Evolutionary conservation across 2,888 invertebrate species (phyloP), one percentile per base, ranked within the genome.

Genomic region (Tipula vernalis): DNA sequence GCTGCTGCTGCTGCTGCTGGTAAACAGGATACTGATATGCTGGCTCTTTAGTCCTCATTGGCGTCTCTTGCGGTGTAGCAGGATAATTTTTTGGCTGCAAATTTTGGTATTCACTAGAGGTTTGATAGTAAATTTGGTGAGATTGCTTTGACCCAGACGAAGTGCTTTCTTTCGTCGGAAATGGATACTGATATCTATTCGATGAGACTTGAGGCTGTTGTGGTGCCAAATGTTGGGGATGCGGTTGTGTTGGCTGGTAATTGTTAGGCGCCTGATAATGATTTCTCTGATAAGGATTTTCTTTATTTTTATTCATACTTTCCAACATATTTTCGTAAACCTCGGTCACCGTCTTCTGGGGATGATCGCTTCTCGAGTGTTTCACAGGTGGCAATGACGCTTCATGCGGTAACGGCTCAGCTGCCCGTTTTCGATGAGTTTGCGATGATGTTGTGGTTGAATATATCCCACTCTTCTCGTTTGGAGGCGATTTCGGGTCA

Each of bases 361-460:
- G 85, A 39, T 85, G 85, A 28, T 86, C 86, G 13, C 18, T 28
- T 36, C 87, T 83, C 0, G 87, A 85, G 44, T 87, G 87, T 84
- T 88, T 88, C 12, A 87, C 87, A 12, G 88, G 87, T 12, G 87
- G 87, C 18, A 87, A 87, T 15, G 84, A 12, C 8, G 86, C 86
- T 84, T 84, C 71, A 86, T 87, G 85, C 83, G 88, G 47, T 47
- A 86, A 8, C 84, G 87, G 86, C 88, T 90, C 89, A n/a, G 89
- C 88, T 12, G 89, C 87, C 28, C 88, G 88, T 88, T 88, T 89
- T 83, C 87, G 88, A 86, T 87, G 88, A 86, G 83, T 71, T 86
- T 84, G 87, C 86, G 87, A 87, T 15, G 42, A 42, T 10, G 15
- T 57, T 3, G 71, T 36, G 36, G 85, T 15, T n/a, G 86, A 42